Conservation (phyloP, 2,113 vertebrate genomes). For the Pogona vitticeps region DNA sequence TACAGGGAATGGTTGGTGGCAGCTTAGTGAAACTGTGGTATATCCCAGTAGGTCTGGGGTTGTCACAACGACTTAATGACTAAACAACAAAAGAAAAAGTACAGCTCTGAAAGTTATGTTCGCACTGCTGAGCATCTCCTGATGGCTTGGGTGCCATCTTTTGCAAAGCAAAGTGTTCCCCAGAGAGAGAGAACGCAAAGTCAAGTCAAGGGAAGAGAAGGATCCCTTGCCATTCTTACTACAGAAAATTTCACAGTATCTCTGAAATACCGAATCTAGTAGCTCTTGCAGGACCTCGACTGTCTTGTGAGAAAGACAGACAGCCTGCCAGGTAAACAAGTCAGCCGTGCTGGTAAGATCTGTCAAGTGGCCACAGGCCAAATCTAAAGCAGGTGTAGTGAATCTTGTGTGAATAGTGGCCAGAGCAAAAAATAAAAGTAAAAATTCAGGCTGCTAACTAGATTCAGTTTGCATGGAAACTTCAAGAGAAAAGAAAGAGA, state of each 20-base stretch:
- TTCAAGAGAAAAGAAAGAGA: not conserved
- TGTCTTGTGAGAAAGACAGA: not conserved
- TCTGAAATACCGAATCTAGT: not conserved
- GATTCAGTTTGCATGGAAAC: constrained; percentile 15
- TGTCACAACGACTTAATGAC: too few relatives aligned
- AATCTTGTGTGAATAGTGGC: not conserved
- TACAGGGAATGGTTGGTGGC: too few relatives aligned
- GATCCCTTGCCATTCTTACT: not conserved
- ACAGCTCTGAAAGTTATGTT: not conserved
- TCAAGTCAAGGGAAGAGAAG: not conserved
- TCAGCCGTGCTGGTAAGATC: not conserved
- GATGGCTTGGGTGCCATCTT: not conserved
- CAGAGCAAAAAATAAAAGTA: not conserved
- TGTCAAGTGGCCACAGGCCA: not conserved
- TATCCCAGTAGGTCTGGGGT: too few relatives aligned
- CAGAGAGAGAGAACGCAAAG: not conserved
- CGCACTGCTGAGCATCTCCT: not conserved
- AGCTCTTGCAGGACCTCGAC: not conserved
- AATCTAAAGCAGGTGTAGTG: constrained; percentile 17
- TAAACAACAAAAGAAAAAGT: too few relatives aligned
- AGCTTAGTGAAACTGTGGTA: too few relatives aligned
- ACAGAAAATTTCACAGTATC: not conserved
- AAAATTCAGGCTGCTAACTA: not conserved
- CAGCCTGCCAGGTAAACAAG: not conserved
- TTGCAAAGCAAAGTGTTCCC: not conserved